Percentiles rank a stretch among this genome's conserved stretches.
Conservation (phyloP, 1,140 invertebrate species). For the Nebria ingens region DNA sequence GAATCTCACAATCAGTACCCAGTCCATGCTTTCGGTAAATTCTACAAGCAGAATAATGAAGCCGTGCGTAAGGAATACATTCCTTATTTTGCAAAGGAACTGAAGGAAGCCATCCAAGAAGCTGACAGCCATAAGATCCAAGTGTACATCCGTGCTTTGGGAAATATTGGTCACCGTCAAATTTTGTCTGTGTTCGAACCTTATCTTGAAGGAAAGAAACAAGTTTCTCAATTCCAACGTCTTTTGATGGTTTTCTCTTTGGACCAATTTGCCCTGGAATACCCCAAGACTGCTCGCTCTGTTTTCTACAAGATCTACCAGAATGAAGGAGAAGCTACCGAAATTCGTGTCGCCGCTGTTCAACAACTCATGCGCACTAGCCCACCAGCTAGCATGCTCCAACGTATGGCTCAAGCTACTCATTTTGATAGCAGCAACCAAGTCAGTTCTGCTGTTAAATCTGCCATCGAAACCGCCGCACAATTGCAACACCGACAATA, state of each 20-base stretch:
- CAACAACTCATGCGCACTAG: slow-evolving; percentile 44
- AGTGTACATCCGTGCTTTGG: slow-evolving; percentile 49
- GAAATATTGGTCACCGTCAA: slow-evolving; percentile 46
- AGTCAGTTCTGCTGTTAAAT: slow-evolving; percentile 50
- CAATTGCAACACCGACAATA: slow-evolving; percentile 30
- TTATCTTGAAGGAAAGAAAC: slow-evolving; percentile 50
- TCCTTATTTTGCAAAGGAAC: slow-evolving; percentile 37
- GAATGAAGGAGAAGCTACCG: slow-evolving; percentile 48
- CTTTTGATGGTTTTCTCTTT: slow-evolving; percentile 47
- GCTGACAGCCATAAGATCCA: slow-evolving; percentile 43
- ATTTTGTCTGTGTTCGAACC: slow-evolving; percentile 50
- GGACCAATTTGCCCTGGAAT: slow-evolving; percentile 34
- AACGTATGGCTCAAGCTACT: slow-evolving; percentile 55
- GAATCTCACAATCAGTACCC: slow-evolving; percentile 49
- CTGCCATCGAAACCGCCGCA: slow-evolving; percentile 41
- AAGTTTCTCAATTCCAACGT: slow-evolving; percentile 47
- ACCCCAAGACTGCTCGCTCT: slow-evolving; percentile 40
- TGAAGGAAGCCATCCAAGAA: slow-evolving; percentile 36
- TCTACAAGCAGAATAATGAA: slow-evolving; percentile 37
- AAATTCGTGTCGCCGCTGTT: slow-evolving; percentile 53
- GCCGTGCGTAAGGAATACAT: slow-evolving; percentile 44
- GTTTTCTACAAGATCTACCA: slow-evolving; percentile 54
- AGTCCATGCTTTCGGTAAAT: slow-evolving; percentile 46
- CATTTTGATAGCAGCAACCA: slow-evolving; percentile 48
- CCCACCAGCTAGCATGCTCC: slow-evolving; percentile 49